phyloP scores from a whole-genome alignment of 2,797 vertebrate genomes.

The Mus spretus region DNA sequence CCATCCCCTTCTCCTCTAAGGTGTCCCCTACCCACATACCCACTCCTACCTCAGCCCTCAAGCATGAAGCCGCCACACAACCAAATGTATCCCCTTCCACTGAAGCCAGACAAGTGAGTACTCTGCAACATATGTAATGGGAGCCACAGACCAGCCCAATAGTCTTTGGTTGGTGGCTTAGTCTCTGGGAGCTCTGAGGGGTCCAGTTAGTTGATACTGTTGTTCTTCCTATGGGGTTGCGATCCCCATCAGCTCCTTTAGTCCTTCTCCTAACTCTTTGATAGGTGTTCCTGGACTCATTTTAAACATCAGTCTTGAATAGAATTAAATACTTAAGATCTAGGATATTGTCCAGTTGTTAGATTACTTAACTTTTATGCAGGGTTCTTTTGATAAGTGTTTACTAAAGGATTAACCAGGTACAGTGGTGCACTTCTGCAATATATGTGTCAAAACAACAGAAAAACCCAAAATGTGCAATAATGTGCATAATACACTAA shows the following conservation, averaged over 20 bases:
- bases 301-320: conserved; percentile 4
- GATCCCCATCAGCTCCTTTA: neutral
- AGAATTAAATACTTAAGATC: neutral
- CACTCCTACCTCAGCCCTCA: neutral
- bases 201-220: neutral
- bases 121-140: neutral
- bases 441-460: neutral
- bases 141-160: neutral
- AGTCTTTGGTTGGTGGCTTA: neutral
- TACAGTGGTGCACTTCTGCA: neutral
- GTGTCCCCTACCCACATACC: neutral
- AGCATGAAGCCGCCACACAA: neutral
- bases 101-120: neutral
- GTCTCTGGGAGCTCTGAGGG: neutral
- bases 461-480: neutral
- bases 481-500: neutral
- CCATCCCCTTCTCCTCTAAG: neutral
- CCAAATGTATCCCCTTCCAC: neutral
- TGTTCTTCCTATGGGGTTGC: neutral
- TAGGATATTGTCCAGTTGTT: neutral
- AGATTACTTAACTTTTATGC: neutral
- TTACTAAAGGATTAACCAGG: no score
- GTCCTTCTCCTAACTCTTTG: neutral
- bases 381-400: neutral
- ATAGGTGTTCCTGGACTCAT: neutral